Percentiles rank a stretch among this genome's conserved stretches.
Conservation (phyloP, 2,888 invertebrate genomes). For the Hecatera dysodea region DNA sequence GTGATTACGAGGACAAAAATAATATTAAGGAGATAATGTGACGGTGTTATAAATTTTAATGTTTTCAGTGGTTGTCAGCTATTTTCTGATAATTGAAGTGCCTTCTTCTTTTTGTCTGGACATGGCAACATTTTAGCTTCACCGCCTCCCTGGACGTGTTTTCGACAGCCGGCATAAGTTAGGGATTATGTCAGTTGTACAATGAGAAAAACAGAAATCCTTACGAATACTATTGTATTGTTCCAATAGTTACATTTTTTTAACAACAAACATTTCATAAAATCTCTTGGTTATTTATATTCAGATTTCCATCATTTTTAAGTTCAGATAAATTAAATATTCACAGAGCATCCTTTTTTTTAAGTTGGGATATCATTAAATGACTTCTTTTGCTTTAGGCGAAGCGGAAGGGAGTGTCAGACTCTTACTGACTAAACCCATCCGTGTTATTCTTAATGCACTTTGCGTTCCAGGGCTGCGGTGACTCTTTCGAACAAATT, state of each 20-base stretch:
- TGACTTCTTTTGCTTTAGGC: too few species aligned
- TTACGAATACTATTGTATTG: not conserved
- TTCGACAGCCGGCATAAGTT: rapidly evolving
- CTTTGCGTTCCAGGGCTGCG: too few species aligned
- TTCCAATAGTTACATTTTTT: not conserved
- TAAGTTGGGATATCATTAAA: too few species aligned
- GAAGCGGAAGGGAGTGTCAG: too few species aligned
- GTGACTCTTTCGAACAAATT: too few species aligned
- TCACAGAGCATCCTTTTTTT: not conserved
- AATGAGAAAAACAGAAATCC: not conserved
- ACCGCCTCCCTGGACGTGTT: too few species aligned
- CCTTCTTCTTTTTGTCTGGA: not conserved
- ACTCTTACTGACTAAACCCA: too few species aligned
- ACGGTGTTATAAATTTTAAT: slow-evolving; percentile 28
- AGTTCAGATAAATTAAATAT: not conserved
- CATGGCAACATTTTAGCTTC: too few species aligned
- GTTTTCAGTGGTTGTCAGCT: slow-evolving; percentile 17
- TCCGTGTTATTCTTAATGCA: too few species aligned
- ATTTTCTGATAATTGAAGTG: slow-evolving; percentile 8
- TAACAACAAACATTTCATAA: not conserved
- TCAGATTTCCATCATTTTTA: not conserved
- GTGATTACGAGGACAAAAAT: slow-evolving; percentile 62
- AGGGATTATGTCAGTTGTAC: not conserved
- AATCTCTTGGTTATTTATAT: not conserved
- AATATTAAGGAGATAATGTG: slow-evolving; percentile 49